Base-by-base conservation (phyloP, 2,113 vertebrate species). In the Lontra canadensis region DNA sequence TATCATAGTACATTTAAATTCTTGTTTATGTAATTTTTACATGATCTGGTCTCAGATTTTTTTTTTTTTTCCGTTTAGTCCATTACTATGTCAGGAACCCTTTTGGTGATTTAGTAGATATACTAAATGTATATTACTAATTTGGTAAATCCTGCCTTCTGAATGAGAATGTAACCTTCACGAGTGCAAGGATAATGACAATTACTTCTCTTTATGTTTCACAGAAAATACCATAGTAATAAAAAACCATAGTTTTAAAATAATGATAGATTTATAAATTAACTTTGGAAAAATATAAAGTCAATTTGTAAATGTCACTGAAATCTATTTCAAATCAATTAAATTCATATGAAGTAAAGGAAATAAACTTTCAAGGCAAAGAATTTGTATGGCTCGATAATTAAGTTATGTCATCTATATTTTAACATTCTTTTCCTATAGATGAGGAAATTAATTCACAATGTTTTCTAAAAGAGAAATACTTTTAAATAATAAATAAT, bases 391-490 rank as follows among this genome's bases (percentile, higher is more conserved):
- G 29, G 6, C 61, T 55, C 36, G 89, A 81, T 0, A 80, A 63
- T 80, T 55, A 93, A 65, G 1, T 52, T 88, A 95, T 52, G 1
- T 86, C 42, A 80, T 42, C n/a, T 20, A n/a, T 23, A 14, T 95
- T 88, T 78, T n/a, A 84, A 82, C 25, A 13, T 57, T 96, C 9
- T 88, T 97, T 94, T 42, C n/a, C 29, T 13, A 21, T 47, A 95
- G 80, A 47, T 63, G 21, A 84, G 49, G 89, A 91, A n/a, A 59
- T 17, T 67, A 82, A 13, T 21, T 92, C 69, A 47, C 31, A 6
- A 49, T 69, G 4, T 88, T 89, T 97, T 74, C n/a, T 34, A 20
- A 87, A 76, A 86, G 25, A 14, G 26, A 79, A 79, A 80, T 47
- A 10, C 8, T 71, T 97, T 96, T 78, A 85, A 69, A 73, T 87